Evolutionary conservation across 2,113 vertebrate species (phyloP).

Genomic region (Heterotilapia buettikoferi): DNA sequence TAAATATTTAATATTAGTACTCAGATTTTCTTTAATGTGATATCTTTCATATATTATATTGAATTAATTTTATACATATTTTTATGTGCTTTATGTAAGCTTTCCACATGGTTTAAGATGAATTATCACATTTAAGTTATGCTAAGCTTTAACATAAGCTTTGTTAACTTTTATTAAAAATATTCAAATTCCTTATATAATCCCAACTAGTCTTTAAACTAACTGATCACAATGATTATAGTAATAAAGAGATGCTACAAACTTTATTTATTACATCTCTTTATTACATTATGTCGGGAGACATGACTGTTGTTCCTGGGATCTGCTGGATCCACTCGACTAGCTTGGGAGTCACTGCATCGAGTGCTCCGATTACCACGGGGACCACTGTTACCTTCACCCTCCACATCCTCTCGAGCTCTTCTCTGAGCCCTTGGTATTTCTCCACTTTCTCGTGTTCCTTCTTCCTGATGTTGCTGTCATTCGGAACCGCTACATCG

Average conservation of each 20-base stretch:
- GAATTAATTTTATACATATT: neutral
- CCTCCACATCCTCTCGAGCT: fast-evolving
- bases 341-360: fast-evolving
- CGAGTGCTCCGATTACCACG: fast-evolving
- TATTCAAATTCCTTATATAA: neutral
- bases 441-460: neutral
- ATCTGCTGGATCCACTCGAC: neutral
- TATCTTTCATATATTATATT: neutral
- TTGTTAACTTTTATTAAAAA: neutral
- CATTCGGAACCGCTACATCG: fast-evolving
- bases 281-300: neutral
- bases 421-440: neutral
- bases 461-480: fast-evolving
- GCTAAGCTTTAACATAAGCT: neutral
- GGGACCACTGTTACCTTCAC: fast-evolving
- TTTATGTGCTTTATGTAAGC: neutral
- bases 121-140: neutral
- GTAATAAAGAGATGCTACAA: neutral
- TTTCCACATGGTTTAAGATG: neutral
- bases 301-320: neutral
- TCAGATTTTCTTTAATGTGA: neutral
- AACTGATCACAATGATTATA: neutral
- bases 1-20: neutral
- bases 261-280: neutral
- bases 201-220: neutral